phyloP scores from a whole-genome alignment of 2,113 vertebrate species.

The Corythaixoides concolor region DNA sequence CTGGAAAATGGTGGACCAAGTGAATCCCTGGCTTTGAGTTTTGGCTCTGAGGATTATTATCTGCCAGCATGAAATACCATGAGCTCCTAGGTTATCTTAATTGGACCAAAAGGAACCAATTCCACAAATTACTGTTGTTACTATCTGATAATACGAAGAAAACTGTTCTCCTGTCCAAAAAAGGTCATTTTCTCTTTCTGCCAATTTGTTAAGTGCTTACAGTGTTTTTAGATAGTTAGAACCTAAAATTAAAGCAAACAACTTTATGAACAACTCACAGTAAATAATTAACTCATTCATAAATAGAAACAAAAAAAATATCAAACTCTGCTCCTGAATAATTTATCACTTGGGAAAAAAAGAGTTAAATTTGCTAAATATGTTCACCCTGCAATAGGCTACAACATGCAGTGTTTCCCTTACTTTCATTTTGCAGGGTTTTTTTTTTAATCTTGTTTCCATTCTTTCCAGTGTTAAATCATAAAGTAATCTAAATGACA shows the following conservation, averaged over 20 bases:
- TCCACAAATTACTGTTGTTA: background rate
- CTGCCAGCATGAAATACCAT: background rate
- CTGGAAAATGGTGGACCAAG: background rate
- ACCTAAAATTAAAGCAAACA: background rate
- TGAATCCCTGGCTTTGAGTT: background rate
- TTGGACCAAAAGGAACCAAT: background rate
- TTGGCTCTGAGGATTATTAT: background rate
- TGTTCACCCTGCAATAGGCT: background rate
- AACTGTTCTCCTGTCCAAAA: background rate
- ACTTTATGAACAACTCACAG: background rate
- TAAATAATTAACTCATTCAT: background rate
- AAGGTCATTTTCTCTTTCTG: background rate
- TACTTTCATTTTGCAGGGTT: background rate
- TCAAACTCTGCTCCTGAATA: background rate
- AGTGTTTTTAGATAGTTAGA: background rate
- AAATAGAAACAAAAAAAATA: background rate
- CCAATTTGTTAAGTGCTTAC: background rate
- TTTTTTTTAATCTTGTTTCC: background rate
- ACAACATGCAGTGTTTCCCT: background rate
- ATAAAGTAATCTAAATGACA: constrained; percentile 46
- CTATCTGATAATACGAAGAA: background rate
- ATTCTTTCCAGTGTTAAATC: constrained; percentile 20
- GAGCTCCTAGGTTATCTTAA: background rate
- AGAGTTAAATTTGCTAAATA: background rate
- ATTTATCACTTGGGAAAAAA: background rate